phyloP scores from a whole-genome alignment of 2,888 invertebrate species.

The Sialis lutaria region DNA sequence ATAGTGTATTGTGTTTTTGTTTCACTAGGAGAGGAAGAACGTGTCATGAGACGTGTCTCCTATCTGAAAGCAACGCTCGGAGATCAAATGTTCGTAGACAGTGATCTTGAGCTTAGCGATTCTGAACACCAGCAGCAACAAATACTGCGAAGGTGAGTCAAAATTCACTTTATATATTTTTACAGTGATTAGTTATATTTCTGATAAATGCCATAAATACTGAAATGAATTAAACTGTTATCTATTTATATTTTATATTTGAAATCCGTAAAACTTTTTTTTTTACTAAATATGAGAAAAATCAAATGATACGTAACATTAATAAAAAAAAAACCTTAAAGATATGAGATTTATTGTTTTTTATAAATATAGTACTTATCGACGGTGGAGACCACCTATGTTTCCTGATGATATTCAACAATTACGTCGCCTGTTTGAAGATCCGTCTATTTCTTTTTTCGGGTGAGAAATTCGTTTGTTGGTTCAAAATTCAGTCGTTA shows the following conservation, averaged over 20 bases:
- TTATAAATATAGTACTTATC: conserved; percentile 40
- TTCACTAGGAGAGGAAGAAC: conserved; percentile 56
- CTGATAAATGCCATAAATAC: too few species aligned
- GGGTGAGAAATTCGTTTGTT: conserved; percentile 18
- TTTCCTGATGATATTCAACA: conserved; percentile 63
- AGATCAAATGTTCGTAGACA: conserved; percentile 55
- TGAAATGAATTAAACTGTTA: too few species aligned
- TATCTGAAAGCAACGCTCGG: conserved; percentile 87
- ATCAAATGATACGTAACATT: too few species aligned
- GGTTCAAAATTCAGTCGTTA: conserved; percentile 1
- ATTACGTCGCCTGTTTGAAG: conserved; percentile 62
- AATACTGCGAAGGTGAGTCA: conserved; percentile 43
- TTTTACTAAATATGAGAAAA: too few species aligned
- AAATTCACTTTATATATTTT: conserved; percentile 1
- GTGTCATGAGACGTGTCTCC: conserved; percentile 77
- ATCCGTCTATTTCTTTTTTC: conserved; percentile 33
- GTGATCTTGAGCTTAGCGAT: conserved; percentile 42
- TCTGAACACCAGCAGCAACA: conserved; percentile 36
- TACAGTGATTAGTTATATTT: too few species aligned
- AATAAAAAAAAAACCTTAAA: too few species aligned
- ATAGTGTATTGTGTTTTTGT: conserved; percentile 10
- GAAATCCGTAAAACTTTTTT: too few species aligned
- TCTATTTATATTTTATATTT: too few species aligned
- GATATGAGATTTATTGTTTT: background rate
- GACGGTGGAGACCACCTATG: conserved; percentile 72